Evolutionary conservation across 2,797 vertebrate genomes (phyloP).

Genomic region (Acanthopagrus latus): DNA sequence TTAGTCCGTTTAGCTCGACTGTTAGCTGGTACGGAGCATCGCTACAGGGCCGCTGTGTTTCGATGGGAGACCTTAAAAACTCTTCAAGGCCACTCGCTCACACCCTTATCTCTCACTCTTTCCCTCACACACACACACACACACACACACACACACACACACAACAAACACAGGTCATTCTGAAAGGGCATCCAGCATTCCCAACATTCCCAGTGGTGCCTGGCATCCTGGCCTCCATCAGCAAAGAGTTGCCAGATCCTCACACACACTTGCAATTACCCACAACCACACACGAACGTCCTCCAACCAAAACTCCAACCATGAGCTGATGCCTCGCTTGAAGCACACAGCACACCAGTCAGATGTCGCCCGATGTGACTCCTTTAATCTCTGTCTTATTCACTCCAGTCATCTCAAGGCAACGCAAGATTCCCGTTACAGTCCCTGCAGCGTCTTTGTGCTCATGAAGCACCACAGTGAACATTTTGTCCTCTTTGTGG

Average conservation of each 20-base stretch:
- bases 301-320: conserved; percentile 35
- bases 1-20: conserved; percentile 51
- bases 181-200: conserved; percentile 77
- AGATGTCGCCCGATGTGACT: conserved; percentile 23
- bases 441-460: not conserved
- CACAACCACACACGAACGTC: conserved; percentile 29
- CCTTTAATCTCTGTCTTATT: conserved; percentile 5
- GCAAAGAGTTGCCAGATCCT: conserved; percentile 69
- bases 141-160: conserved; percentile 32
- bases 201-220: conserved; percentile 75
- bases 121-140: conserved; percentile 31
- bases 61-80: conserved; percentile 39
- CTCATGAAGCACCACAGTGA: not conserved
- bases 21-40: conserved; percentile 40
- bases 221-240: conserved; percentile 74
- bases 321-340: not conserved
- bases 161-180: conserved; percentile 67
- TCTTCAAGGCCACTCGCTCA: conserved; percentile 57
- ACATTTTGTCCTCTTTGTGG: not conserved
- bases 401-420: not conserved
- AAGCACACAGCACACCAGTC: conserved; percentile 6
- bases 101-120: conserved; percentile 40
- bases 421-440: not conserved
- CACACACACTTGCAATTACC: conserved; percentile 24
- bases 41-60: conserved; percentile 41